A percentile compares a stretch with the other conserved stretches of the same genome.
phyloP scores from a whole-genome alignment of 2,888 invertebrate species.

The Amaurobius ferox region DNA sequence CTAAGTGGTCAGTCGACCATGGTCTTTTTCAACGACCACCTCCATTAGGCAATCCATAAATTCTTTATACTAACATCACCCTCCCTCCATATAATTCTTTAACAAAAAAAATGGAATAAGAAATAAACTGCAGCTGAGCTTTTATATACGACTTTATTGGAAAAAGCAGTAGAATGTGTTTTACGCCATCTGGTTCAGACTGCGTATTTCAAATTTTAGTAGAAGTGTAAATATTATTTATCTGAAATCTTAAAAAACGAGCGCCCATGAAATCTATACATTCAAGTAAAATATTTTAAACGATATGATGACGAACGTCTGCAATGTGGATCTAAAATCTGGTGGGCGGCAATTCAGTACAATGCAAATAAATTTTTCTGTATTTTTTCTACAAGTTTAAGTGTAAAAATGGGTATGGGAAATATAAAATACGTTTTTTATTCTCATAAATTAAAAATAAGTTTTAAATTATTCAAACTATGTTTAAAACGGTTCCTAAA shows the following conservation, averaged over 20 bases:
- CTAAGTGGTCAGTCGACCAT: slow-evolving; percentile 41
- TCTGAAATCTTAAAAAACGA: slow-evolving; percentile 18
- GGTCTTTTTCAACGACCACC: slow-evolving; percentile 35
- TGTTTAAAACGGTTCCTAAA: too few species aligned
- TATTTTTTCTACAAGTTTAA: too few species aligned
- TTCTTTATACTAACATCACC: slow-evolving; percentile 47
- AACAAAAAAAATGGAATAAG: slow-evolving; percentile 44
- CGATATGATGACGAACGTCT: too few species aligned
- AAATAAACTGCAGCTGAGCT: slow-evolving; percentile 21
- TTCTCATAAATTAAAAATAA: too few species aligned
- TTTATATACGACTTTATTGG: slow-evolving; percentile 37
- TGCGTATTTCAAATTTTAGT: slow-evolving; percentile 35
- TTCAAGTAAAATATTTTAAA: slow-evolving; percentile 40
- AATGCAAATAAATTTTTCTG: too few species aligned
- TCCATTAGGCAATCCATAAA: slow-evolving; percentile 61
- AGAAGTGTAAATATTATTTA: slow-evolving; percentile 67
- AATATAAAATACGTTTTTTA: too few species aligned
- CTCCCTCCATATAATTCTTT: slow-evolving; percentile 3
- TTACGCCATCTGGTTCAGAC: slow-evolving; percentile 48
- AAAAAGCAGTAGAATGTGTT: slow-evolving; percentile 25
- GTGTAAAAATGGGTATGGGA: too few species aligned
- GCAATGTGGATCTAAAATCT: too few species aligned
- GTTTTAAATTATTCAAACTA: too few species aligned
- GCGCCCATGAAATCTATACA: slow-evolving; percentile 45
- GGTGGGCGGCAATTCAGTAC: too few species aligned